Percentiles rank a stretch among this genome's conserved stretches.
Conservation (phyloP, 2,113 vertebrate species). For the Heliornis fulica region DNA sequence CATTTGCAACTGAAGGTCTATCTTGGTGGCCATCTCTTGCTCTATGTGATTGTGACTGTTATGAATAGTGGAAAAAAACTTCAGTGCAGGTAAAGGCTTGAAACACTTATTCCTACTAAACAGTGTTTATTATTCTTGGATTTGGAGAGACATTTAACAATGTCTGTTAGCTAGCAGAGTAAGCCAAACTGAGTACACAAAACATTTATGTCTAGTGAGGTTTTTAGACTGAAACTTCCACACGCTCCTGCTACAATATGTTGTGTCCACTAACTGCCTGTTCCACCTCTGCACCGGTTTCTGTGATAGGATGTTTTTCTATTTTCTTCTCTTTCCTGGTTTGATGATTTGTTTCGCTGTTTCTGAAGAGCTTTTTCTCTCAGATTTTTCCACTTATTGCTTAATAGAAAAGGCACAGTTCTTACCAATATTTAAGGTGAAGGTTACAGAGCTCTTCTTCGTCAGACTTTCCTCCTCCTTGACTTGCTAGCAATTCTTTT, state of each 20-base stretch:
- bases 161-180: not conserved
- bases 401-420: not conserved
- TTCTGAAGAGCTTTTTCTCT: not conserved
- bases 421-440: not conserved
- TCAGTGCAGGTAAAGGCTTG: not conserved
- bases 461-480: not conserved
- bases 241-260: not conserved
- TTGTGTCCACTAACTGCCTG: not conserved
- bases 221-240: not conserved
- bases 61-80: not conserved
- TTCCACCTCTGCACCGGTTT: not conserved
- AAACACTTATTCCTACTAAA: not conserved
- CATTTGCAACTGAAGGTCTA: not conserved
- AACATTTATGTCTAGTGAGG: not conserved
- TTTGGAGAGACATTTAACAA: not conserved
- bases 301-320: not conserved
- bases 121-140: not conserved
- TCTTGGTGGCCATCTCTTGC: not conserved
- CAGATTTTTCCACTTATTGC: not conserved
- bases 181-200: not conserved
- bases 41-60: not conserved
- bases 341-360: not conserved
- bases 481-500: not conserved
- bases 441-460: not conserved
- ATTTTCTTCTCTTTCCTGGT: not conserved